Base-by-base conservation (phyloP, 2,113 vertebrate species). In the Rhinoptilus africanus region DNA sequence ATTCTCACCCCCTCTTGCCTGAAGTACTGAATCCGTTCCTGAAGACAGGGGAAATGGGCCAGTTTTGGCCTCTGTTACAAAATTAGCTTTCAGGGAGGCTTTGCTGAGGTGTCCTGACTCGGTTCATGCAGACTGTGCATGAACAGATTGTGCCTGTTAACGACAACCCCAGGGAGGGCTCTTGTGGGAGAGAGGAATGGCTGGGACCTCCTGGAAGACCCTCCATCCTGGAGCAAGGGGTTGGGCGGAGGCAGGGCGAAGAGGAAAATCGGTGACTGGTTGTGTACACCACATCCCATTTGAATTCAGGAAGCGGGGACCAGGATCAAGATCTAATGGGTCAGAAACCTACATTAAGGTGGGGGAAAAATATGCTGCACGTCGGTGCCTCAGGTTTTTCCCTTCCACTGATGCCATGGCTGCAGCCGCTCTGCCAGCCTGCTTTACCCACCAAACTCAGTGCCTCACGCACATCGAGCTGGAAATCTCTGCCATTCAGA, bases 271-370 rank as follows among this genome's bases (percentile, higher is more conserved):
- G 57, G 37, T 56, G 51, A 72, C 51, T 30, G 4, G 7, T 43
- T 3, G 0, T 12, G 13, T 37, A 64, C 12, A 7, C 34, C 34
- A 57, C 12, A 24, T 50, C 23, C 74, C 4, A 0, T n/a, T 74
- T 19, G 56, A n/a, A 68, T 79, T 82, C 78, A 69, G 51, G 82
- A 82, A 79, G 11, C 2, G 7, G 26, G 4, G 3, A 63, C 6
- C 1, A 1, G 53, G 83, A 85, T 37, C 7, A 75, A 92, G 90
- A 88, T 22, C 12, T 35, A 68, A 3, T 5, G 39, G 26, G 11
- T 56, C 53, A 79, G 78, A 93, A 82, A 71, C 26, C 28, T 75
- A 14, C 21, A 18, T 9, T 66, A 79, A 79, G 14, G 20, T 21
- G 26, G 4, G 57, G 15, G 18, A 7, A 47, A 75, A 66, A 39